phyloP scores from a whole-genome alignment of 1,140 invertebrate species.

The Sminthurides bifidus region DNA sequence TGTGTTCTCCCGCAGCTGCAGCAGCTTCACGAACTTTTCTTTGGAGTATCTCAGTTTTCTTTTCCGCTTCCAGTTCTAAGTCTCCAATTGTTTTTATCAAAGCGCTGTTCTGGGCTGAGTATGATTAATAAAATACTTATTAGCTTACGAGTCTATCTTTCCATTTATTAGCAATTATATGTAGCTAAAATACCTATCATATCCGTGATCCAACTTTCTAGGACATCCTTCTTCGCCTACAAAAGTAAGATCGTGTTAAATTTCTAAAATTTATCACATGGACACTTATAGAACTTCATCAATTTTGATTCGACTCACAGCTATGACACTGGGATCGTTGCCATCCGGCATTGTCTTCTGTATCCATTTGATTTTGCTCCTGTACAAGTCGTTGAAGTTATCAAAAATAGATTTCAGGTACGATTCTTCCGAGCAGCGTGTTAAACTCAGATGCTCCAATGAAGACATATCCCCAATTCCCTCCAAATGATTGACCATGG shows the following conservation, averaged over 20 bases:
- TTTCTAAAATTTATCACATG: background rate
- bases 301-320: background rate
- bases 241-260: background rate
- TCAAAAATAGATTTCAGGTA: slow-evolving; percentile 7
- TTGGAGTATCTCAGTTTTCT: slow-evolving; percentile 18
- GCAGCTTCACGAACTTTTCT: slow-evolving; percentile 22
- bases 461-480: too few relatives aligned
- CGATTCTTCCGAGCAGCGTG: background rate
- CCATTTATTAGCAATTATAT: background rate
- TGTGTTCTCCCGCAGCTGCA: slow-evolving; percentile 20
- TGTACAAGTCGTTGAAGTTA: slow-evolving; percentile 5
- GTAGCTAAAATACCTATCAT: slow-evolving; percentile 6
- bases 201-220: slow-evolving; percentile 16
- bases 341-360: slow-evolving; percentile 1
- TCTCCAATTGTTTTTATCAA: slow-evolving; percentile 19
- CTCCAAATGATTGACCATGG: too few relatives aligned
- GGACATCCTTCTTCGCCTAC: slow-evolving; percentile 9
- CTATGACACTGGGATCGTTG: background rate
- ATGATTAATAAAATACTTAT: background rate
- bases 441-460: background rate
- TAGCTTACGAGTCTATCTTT: background rate
- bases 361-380: slow-evolving; percentile 2
- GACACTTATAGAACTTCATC: background rate
- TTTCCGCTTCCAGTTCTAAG: slow-evolving; percentile 24
- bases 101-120: background rate